Percentiles rank a stretch among this genome's conserved stretches.
Evolutionary conservation across 2,113 vertebrate species (phyloP).

Genomic region (Podiceps cristatus): DNA sequence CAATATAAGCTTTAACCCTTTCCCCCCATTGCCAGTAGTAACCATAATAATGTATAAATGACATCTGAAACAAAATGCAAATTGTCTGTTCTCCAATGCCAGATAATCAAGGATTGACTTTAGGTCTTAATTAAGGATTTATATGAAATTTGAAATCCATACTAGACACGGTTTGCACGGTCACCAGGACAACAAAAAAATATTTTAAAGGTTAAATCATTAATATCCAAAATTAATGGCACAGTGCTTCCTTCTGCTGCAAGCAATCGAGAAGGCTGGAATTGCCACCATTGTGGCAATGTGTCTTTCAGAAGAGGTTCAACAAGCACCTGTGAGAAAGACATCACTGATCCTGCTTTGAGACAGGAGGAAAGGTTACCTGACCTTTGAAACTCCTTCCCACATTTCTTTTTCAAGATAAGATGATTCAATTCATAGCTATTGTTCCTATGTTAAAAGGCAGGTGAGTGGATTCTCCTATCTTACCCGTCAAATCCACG

Average conservation of each 20-base stretch:
- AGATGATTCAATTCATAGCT: not conserved
- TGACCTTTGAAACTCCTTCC: not conserved
- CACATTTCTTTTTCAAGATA: not conserved
- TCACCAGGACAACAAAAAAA: not conserved
- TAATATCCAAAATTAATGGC: not conserved
- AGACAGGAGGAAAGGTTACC: not conserved
- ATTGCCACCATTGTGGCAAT: not conserved
- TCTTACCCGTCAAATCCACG: not conserved
- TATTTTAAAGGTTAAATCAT: not conserved
- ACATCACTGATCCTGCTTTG: not conserved
- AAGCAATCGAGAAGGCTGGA: not conserved
- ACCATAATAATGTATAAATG: not conserved
- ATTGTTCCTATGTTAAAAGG: not conserved
- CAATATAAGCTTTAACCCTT: not conserved
- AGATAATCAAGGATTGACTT: not conserved
- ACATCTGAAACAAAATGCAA: not conserved
- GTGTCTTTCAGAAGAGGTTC: not conserved
- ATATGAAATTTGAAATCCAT: not conserved
- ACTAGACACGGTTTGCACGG: not conserved
- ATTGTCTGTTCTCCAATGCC: not conserved
- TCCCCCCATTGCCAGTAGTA: not conserved
- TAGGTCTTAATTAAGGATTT: not conserved
- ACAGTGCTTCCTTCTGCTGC: not conserved
- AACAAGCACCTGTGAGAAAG: not conserved
- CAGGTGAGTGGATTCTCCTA: not conserved